Percentiles rank a stretch among this genome's conserved stretches.
Evolutionary conservation across 1,140 invertebrate genomes (phyloP).

Genomic region (Uloborus diversus): DNA sequence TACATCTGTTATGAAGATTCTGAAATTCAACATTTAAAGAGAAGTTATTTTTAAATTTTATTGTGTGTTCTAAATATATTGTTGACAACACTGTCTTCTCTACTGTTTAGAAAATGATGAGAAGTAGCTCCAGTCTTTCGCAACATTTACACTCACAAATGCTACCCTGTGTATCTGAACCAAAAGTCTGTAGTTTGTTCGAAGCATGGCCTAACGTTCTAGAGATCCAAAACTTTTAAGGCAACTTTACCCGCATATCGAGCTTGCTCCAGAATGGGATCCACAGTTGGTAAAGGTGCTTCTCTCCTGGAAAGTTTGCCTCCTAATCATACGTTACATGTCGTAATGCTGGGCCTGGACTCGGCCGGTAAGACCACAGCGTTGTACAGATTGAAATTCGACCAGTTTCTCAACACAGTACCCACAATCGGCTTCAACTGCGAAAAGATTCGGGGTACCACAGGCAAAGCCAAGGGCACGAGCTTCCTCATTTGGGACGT

Average conservation of each 20-base stretch:
- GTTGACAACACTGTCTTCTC: background rate
- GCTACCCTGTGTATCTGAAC: background rate
- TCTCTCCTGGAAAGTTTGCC: constrained; percentile 76
- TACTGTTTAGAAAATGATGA: background rate
- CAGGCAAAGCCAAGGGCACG: constrained; percentile 74
- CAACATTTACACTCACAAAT: background rate
- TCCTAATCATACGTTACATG: constrained; percentile 79
- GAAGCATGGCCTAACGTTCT: background rate
- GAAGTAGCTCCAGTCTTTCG: background rate
- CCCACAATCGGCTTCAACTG: constrained; percentile 99
- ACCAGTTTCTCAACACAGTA: constrained; percentile 96
- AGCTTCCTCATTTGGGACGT: constrained; percentile 85
- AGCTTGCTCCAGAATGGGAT: constrained; percentile 62
- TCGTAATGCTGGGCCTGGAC: constrained; percentile 96
- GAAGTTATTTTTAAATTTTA: no score
- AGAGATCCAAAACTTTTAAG: background rate
- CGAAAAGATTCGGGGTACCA: constrained; percentile 82
- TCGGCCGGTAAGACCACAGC: constrained; percentile 97
- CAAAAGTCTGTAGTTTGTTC: background rate
- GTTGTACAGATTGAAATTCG: constrained; percentile 94
- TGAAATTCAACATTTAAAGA: no score
- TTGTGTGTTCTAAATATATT: no score
- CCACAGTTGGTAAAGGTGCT: constrained; percentile 62
- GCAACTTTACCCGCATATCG: background rate
- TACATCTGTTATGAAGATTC: no score